Evolutionary conservation across 2,113 vertebrate genomes (phyloP).

Genomic region (Lagopus leucura): DNA sequence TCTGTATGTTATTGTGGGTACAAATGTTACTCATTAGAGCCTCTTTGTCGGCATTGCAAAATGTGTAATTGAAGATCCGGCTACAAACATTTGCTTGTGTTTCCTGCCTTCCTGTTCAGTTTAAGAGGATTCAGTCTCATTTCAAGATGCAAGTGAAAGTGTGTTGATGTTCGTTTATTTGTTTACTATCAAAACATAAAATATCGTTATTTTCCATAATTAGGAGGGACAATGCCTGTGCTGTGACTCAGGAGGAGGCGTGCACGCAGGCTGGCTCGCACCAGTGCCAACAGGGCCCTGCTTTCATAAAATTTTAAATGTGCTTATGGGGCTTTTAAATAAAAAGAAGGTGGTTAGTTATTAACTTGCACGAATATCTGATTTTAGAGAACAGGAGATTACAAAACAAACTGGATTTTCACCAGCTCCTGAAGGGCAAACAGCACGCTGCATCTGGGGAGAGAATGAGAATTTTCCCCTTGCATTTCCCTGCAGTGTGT

Average conservation of each 20-base stretch:
- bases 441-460: neutral
- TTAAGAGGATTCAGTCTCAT: neutral
- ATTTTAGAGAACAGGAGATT: conserved; percentile 63
- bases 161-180: conserved; percentile 12
- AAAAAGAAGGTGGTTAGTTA: conserved; percentile 65
- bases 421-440: conserved; percentile 63
- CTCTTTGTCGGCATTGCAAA: neutral
- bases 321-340: conserved; percentile 40
- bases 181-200: neutral
- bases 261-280: neutral
- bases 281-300: conserved; percentile 27
- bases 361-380: conserved; percentile 72
- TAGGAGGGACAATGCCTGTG: fast-evolving
- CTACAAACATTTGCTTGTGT: conserved; percentile 16
- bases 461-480: neutral
- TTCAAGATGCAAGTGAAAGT: neutral
- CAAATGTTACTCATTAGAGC: conserved; percentile 46
- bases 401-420: conserved; percentile 63
- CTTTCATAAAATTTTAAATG: conserved; percentile 39
- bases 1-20: conserved; percentile 3
- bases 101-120: neutral
- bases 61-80: neutral
- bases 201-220: neutral
- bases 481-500: neutral
- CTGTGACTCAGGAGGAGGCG: neutral